Percentiles rank a stretch among this genome's conserved stretches.
phyloP scores from a whole-genome alignment of 2,113 vertebrate species.

The Onychostoma macrolepis region DNA sequence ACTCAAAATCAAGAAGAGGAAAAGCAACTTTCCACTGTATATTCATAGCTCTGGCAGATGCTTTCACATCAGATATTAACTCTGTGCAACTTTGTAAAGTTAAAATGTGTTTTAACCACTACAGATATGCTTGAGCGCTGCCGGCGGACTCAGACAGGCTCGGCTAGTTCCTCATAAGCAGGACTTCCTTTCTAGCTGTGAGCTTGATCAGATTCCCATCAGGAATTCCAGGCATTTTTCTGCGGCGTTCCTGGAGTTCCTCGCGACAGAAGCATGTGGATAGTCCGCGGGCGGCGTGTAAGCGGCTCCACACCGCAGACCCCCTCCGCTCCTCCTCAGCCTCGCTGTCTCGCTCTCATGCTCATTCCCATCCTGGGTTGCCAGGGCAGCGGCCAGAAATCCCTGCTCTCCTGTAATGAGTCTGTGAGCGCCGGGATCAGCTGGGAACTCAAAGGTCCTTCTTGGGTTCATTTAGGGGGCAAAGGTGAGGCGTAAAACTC shows the following conservation, averaged over 20 bases:
- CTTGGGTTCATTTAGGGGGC: conserved; percentile 31
- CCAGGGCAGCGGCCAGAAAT: conserved; percentile 66
- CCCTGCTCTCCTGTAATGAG: conserved; percentile 27
- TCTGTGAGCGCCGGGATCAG: conserved; percentile 20
- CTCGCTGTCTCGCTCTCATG: conserved; percentile 55
- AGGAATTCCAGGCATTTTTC: conserved; percentile 38
- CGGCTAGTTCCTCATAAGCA: background rate
- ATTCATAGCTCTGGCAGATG: background rate
- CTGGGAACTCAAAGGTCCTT: background rate
- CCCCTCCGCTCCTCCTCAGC: conserved; percentile 51
- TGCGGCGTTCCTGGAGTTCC: background rate
- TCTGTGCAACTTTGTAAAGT: background rate
- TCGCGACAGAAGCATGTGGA: background rate
- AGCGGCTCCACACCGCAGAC: conserved; percentile 14
- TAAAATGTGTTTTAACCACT: background rate
- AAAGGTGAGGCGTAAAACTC: conserved; percentile 36
- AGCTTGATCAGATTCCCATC: conserved; percentile 32
- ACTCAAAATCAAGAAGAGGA: background rate
- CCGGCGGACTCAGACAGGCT: background rate
- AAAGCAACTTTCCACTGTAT: background rate
- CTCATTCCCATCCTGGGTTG: conserved; percentile 72
- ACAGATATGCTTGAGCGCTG: background rate
- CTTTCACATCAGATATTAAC: background rate
- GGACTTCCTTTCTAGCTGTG: conserved; percentile 14
- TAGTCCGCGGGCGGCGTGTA: background rate